phyloP scores from a whole-genome alignment of 2,888 invertebrate species.

The Camponotus fellah region DNA sequence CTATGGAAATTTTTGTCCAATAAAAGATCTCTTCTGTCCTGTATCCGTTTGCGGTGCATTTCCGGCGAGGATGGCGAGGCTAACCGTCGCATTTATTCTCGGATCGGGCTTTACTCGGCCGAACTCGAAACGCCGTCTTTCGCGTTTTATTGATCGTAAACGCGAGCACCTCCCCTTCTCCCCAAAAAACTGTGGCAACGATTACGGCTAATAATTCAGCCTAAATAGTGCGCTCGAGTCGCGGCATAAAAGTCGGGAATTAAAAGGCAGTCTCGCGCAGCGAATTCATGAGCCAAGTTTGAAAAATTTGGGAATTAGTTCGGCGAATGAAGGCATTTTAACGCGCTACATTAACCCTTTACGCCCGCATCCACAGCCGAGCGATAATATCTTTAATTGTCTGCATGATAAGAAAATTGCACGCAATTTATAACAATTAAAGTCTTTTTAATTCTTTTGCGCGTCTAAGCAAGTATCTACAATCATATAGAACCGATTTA shows the following conservation, averaged over 20 bases:
- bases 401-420: not conserved
- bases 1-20: conserved; percentile 14
- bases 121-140: conserved; percentile 36
- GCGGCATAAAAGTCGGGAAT: conserved; percentile 38
- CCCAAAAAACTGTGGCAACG: conserved; percentile 14
- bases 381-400: conserved; percentile 34
- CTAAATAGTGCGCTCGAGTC: conserved; percentile 33
- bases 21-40: not conserved
- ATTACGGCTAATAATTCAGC: conserved; percentile 49
- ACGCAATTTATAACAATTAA: not conserved
- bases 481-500: not conserved
- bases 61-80: conserved; percentile 4
- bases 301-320: conserved; percentile 41
- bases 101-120: not conserved
- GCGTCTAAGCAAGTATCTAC: not conserved
- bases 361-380: not conserved
- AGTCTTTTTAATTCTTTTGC: not conserved
- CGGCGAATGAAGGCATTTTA: conserved; percentile 25
- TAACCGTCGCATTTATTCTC: conserved; percentile 43
- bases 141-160: conserved; percentile 55
- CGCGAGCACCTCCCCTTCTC: not conserved
- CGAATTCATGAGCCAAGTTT: conserved; percentile 23
- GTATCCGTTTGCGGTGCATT: conserved; percentile 21
- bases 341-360: conserved; percentile 13
- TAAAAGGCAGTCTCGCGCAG: conserved; percentile 18